Evolutionary conservation across 2,888 invertebrate species (phyloP), one percentile per base, ranked within the genome.

Genomic region (Minunthozetes semirufus): DNA sequence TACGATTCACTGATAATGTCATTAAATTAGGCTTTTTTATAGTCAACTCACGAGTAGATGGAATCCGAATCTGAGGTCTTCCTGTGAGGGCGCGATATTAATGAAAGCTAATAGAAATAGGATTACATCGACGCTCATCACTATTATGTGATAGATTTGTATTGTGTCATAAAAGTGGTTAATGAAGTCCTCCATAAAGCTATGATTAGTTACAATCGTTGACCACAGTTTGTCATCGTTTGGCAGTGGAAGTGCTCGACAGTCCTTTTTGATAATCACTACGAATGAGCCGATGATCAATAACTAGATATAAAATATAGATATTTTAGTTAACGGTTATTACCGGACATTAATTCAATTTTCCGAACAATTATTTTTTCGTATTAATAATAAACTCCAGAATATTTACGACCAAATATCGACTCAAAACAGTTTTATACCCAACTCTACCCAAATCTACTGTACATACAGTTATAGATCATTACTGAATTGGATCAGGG

Each of bases 31-130:
- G 19, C 42, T 42, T 42, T 42, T 42, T 42, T 42, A 42, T 19
- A 61, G n/a, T 63, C 13, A 3, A 72, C 75, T 56, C 38, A 75
- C 75, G 38, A 75, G 56, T 59, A 75, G n/a, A 75, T 75, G 75
- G 25, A 75, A 75, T 1, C 75, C 75, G 25, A 75, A 75, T 38
- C 75, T 71, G 42, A 75, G 46, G 48, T 75, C 75, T 33, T 75
- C 75, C 29, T 75, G 75, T n/a, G 56, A n/a, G 19, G 75, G 75
- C 17, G 71, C 71, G 19, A 75, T 72, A 22, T 75, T 75, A 72
- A 75, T 66, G 29, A 75, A 75, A 9, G 75, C 75, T 19, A 75
- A 33, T n/a, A 75, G 48, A 46, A 75, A 75, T 22, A 75, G 53
- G 17, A 75, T 61, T 17, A 75, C 72, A 72, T 75, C 75, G 19